Evolutionary conservation across 2,888 invertebrate genomes (phyloP).

Genomic region (Scaptomyza parva): DNA sequence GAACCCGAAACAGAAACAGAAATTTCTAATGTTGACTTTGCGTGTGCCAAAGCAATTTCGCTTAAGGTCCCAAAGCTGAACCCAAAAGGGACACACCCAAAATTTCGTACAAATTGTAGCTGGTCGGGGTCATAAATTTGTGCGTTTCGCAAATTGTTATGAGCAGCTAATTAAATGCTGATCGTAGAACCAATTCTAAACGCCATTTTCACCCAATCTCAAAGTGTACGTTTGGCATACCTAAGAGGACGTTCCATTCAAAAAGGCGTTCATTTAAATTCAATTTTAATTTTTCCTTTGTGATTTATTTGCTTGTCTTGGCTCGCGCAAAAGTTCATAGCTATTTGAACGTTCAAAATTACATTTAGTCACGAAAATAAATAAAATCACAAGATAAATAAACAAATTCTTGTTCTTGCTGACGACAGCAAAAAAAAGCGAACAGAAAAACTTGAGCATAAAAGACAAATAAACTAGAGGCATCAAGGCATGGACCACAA

Average conservation of each 20-base stretch:
- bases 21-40: constrained; percentile 55
- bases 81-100: constrained; percentile 22
- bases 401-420: constrained; percentile 48
- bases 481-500: constrained; percentile 22
- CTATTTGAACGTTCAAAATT: constrained; percentile 27
- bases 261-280: not conserved
- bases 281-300: constrained; percentile 4
- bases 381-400: constrained; percentile 41
- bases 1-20: constrained; percentile 12
- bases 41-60: constrained; percentile 53
- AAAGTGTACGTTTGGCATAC: not conserved
- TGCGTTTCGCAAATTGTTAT: constrained; percentile 31
- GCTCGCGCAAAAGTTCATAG: constrained; percentile 6
- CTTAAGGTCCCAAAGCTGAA: constrained; percentile 2
- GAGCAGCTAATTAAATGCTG: constrained; percentile 24
- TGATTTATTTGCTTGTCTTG: constrained; percentile 61
- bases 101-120: constrained; percentile 3
- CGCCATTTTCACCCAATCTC: not conserved
- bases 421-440: constrained; percentile 62
- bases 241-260: constrained; percentile 18
- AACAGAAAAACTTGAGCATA: constrained; percentile 12
- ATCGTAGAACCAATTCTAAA: not conserved
- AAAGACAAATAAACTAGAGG: constrained; percentile 49
- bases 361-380: constrained; percentile 22
- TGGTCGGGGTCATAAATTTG: constrained; percentile 1